Evolutionary conservation across 2,113 vertebrate genomes (phyloP), one percentile per base, ranked within the genome.

Genomic region (Mormoops blainvillei): DNA sequence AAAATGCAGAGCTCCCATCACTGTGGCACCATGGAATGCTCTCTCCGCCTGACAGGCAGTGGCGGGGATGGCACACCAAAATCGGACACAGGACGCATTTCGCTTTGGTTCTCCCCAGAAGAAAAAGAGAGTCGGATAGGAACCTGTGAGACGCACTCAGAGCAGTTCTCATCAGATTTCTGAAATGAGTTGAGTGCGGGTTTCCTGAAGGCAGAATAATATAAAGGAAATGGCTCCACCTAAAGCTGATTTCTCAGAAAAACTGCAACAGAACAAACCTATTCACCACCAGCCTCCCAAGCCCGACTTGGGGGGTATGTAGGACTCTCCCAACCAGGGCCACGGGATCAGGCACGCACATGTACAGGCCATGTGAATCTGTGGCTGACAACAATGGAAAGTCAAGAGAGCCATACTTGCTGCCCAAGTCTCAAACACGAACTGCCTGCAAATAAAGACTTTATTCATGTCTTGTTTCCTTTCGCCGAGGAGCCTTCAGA

Each of bases 161-260:
- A 63, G 14, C 28, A 4, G 50, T 89, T 94, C 91, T 89, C 80
- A 87, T 48, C 71, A 4, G 20, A 70, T 90, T 86, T 89, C 33
- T 70, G 76, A 87, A 86, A 94, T 77, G n/a, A 84, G 0, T 12
- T 77, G n/a, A 84, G 0, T 12, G 89, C 71, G 24, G 96, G 54
- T 50, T 92, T 97, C 74, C 73, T 41, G 26, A 5, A 97, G 65
- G 87, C 43, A 19, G 83, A 18, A 91, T 76, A 63, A 94, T 41
- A 77, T 36, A 71, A 87, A 82, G 90, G 87, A 95, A 97, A 97
- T 61, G 95, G 97, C 97, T 93, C 95, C 93, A 95, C 73, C 97
- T 77, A 97, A 95, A 96, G 95, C 87, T 97, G n/a, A 65, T 68
- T 15, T 89, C 77, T 94, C 82, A 87, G 78, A 97, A 95, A 96